Percentiles rank a stretch among this genome's conserved stretches.
These are phyloP conservation scores for Mesorhabditis sp. DNA, from an alignment of 2,888 invertebrate species.

Conservation along the genomic window DNA sequence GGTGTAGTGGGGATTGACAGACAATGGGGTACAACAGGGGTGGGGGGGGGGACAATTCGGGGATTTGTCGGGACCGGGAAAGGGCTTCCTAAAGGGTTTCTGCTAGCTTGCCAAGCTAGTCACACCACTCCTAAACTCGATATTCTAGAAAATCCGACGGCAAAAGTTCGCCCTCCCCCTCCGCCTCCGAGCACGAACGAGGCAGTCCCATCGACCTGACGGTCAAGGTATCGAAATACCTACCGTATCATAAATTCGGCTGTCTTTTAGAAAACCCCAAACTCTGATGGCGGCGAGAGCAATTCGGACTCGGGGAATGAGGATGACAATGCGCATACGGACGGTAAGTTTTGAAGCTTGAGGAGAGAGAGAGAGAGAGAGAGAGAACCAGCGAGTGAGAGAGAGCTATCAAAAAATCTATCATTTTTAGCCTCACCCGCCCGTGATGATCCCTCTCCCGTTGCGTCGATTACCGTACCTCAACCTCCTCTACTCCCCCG, in stretches of 20 bases:
- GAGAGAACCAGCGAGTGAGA: background rate
- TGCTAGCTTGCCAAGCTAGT: no score
- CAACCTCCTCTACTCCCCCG: background rate
- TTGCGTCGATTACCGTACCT: background rate
- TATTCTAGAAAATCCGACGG: slow-evolving; percentile 71
- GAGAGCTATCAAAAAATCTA: background rate
- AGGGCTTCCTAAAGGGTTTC: no score
- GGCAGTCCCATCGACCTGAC: slow-evolving; percentile 4
- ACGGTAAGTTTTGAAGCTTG: background rate
- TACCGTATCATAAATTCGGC: background rate
- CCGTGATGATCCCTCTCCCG: slow-evolving; percentile 2
- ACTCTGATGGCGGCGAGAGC: slow-evolving; percentile 1
- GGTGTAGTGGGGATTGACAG: no score
- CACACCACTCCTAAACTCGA: no score
- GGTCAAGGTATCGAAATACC: background rate
- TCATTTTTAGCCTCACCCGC: background rate
- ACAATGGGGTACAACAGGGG: no score
- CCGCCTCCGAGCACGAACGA: slow-evolving; percentile 6
- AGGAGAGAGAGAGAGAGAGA: background rate
- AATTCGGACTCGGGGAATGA: slow-evolving; percentile 6
- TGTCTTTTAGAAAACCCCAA: background rate
- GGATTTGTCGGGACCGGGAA: no score
- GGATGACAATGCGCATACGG: slow-evolving; percentile 6
- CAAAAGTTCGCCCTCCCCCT: slow-evolving; percentile 61
- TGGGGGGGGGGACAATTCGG: no score